Base-by-base conservation (phyloP, 2,888 invertebrate genomes). In the Noctua pronuba region DNA sequence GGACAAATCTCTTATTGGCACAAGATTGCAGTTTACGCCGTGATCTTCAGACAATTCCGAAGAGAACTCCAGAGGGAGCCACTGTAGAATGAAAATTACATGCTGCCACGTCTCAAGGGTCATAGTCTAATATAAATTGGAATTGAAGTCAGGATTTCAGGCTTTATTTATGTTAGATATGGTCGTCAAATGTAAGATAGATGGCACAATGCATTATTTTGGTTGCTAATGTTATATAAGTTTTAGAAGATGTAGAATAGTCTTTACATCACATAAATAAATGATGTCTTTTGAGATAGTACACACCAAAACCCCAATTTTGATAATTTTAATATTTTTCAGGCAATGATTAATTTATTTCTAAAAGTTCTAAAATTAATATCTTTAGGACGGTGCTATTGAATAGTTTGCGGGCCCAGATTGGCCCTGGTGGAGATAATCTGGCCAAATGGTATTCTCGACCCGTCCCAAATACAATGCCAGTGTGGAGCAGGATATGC, bases 21-120 rank as follows among this genome's bases (percentile, higher is more conserved):
- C 38, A 35, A 66, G 13, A 79, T 79, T 58, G 60, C 62, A 49
- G 49, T 74, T 71, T 35, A 52, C 80, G n/a, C 2, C 24, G 35
- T 38, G 49, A 84, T 84, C 55, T 72, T 49, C 64, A 68, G 64
- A 64, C 85, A 71, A 77, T 81, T 73, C 28, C 52, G n/a, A 66
- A 44, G 41, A 49, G 31, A 49, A 44, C 24, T 71, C 83, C 77
- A 38, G 18, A 31, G 83, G 77, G 73, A 75, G 55, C 38, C 21
- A 35, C n/a, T 44, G 60, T 55, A 70, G n/a, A 75, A 73, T 77
- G 70, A 83, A 85, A 73, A 85, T 85, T 83, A 71, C 62, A 52
- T 31, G 52, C 64, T n/a, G 38, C 58, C 1, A 7, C 21, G 13
- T 66, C 81, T 58, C 69, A 4, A 18, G 73, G 35, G 72, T 41